phyloP scores from a whole-genome alignment of 2,797 vertebrate genomes.

The Tolypeutes matacus region DNA sequence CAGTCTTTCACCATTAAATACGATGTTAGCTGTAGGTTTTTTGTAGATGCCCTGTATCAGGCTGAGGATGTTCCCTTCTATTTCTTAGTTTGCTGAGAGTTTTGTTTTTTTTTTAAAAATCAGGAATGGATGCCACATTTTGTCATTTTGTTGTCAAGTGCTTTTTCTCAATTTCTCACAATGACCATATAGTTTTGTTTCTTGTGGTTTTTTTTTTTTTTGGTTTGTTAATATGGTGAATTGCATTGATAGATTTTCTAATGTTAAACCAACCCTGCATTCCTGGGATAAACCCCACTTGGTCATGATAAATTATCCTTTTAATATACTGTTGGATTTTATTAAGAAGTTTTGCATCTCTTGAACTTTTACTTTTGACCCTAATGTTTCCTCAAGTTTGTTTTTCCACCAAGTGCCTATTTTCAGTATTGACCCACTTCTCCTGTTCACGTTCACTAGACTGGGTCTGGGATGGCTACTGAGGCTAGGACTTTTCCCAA shows the following conservation, averaged over 20 bases:
- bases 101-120: constrained; percentile 24
- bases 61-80: too few relatives aligned
- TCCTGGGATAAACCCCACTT: constrained; percentile 21
- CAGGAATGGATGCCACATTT: neutral
- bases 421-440: constrained; percentile 15
- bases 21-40: neutral
- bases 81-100: neutral
- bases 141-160: too few relatives aligned
- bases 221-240: neutral
- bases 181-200: neutral
- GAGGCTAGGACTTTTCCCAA: neutral
- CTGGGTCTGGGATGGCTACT: neutral
- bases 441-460: constrained; percentile 3
- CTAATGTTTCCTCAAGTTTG: constrained; percentile 20
- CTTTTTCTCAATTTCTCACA: constrained; percentile 52
- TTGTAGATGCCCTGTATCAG: neutral
- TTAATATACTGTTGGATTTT: neutral
- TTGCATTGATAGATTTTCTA: constrained; percentile 3
- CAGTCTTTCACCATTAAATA: constrained; percentile 12
- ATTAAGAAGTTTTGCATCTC: neutral
- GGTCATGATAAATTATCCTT: neutral
- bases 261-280: too few relatives aligned
- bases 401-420: neutral
- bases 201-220: neutral
- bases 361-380: constrained; percentile 10